phyloP scores from a whole-genome alignment of 2,113 vertebrate species.

The Poecilia latipinna region DNA sequence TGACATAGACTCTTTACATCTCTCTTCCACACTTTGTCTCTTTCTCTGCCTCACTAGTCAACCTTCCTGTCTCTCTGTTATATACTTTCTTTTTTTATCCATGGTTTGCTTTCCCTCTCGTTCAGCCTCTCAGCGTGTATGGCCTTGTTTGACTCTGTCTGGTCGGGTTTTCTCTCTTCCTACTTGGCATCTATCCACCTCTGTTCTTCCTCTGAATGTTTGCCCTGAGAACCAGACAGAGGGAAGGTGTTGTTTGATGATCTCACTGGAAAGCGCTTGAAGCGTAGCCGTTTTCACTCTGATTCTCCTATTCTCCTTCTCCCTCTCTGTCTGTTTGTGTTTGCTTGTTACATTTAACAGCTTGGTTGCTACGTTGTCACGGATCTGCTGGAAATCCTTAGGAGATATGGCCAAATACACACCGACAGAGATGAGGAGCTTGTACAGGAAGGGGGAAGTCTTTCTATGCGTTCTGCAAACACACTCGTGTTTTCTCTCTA shows the following conservation, averaged over 20 bases:
- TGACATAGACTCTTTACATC: constrained; percentile 62
- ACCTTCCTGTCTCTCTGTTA: constrained; percentile 22
- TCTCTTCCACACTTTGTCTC: constrained; percentile 24
- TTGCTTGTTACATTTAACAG: constrained; percentile 52
- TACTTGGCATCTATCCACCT: constrained; percentile 32
- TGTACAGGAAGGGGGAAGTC: constrained; percentile 1
- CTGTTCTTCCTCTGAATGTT: constrained; percentile 31
- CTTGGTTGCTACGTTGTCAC: constrained; percentile 45
- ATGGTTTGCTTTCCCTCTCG: constrained; percentile 26
- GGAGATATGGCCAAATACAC: constrained; percentile 17
- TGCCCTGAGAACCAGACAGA: constrained; percentile 47
- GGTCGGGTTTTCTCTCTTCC: constrained; percentile 37
- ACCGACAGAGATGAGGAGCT: neutral
- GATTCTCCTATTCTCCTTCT: constrained; percentile 23
- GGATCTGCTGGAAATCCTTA: constrained; percentile 45
- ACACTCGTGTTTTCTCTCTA: neutral
- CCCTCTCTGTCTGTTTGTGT: constrained; percentile 21
- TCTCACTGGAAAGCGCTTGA: constrained; percentile 21
- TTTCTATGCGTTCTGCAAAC: neutral
- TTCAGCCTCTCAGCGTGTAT: constrained; percentile 37
- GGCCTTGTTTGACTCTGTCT: constrained; percentile 44
- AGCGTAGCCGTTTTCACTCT: constrained; percentile 24
- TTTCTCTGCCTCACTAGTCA: constrained; percentile 23
- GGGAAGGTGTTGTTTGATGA: constrained; percentile 55
- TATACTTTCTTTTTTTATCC: constrained; percentile 32